Conservation (phyloP, 1,140 invertebrate genomes). For the Theocolax elegans region DNA sequence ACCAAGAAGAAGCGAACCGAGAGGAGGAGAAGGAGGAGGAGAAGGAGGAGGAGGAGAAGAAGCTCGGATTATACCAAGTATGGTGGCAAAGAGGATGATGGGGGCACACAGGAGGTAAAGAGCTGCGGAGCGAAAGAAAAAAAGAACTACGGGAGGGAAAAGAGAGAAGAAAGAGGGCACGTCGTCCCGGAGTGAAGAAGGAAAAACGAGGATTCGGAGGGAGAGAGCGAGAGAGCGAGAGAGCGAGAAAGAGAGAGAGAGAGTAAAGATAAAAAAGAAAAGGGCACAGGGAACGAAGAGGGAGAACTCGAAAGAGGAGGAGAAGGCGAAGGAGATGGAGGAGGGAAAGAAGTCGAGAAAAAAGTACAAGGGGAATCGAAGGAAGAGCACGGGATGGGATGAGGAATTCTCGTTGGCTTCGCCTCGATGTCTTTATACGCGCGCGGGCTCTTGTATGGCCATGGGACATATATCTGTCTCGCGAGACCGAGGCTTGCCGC, state of each 20-base stretch:
- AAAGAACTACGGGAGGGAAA: not conserved
- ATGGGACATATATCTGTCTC: slow-evolving; percentile 69
- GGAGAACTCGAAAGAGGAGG: slow-evolving; percentile 7
- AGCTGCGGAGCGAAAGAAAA: not conserved
- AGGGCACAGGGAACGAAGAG: slow-evolving; percentile 34
- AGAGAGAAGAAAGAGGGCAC: not conserved
- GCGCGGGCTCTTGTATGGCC: slow-evolving; percentile 61
- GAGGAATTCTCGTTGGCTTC: slow-evolving; percentile 69
- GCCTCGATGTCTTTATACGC: slow-evolving; percentile 68
- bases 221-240: not conserved
- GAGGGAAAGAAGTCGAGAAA: slow-evolving; percentile 10
- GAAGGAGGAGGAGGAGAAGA: slow-evolving; percentile 41
- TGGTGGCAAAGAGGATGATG: slow-evolving; percentile 66
- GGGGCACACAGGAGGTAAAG: slow-evolving; percentile 18
- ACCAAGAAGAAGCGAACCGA: slow-evolving; percentile 3
- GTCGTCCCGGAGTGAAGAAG: not conserved
- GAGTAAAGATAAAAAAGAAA: slow-evolving; percentile 3
- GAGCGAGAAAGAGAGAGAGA: not conserved
- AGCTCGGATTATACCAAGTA: slow-evolving; percentile 61
- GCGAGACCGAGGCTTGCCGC: slow-evolving; percentile 65
- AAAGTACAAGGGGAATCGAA: slow-evolving; percentile 32
- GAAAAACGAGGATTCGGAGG: not conserved
- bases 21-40: not conserved
- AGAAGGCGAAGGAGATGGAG: slow-evolving; percentile 26
- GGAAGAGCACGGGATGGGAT: slow-evolving; percentile 57